phyloP scores from a whole-genome alignment of 2,113 vertebrate species.

The Talpa occidentalis region DNA sequence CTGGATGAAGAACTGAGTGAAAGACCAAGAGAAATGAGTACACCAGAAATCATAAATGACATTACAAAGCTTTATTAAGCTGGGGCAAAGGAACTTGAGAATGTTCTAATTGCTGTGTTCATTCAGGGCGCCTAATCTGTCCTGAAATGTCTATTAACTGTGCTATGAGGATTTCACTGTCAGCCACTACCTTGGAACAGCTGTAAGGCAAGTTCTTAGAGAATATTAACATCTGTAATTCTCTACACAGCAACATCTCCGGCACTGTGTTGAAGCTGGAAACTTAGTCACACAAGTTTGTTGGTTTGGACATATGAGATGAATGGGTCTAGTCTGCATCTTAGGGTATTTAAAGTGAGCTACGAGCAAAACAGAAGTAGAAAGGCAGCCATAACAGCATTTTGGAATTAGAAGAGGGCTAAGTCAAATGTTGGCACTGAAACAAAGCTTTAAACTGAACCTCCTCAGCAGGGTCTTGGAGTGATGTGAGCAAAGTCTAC shows the following conservation, averaged over 20 bases:
- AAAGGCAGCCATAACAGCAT: background rate
- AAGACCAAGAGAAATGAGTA: background rate
- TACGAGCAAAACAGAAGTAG: background rate
- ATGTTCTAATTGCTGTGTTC: background rate
- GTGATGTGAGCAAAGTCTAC: background rate
- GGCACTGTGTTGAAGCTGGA: background rate
- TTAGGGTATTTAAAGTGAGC: background rate
- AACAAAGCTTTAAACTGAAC: background rate
- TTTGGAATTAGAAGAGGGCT: background rate
- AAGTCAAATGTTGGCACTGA: background rate
- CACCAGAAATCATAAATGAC: background rate
- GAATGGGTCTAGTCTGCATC: background rate
- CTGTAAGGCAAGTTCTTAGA: background rate
- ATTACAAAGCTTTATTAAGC: background rate
- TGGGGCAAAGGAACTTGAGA: background rate
- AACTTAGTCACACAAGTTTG: slow-evolving; percentile 45
- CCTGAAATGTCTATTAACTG: slow-evolving; percentile 51
- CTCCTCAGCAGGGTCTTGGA: background rate
- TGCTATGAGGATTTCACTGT: background rate
- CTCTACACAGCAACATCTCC: background rate
- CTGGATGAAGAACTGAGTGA: background rate
- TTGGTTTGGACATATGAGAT: slow-evolving; percentile 44
- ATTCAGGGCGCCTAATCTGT: background rate
- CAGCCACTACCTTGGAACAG: background rate
- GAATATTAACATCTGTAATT: background rate